Evolutionary conservation across 1,140 invertebrate species (phyloP), one percentile per base, ranked within the genome.

Genomic region (Cataglyphis hispanica): DNA sequence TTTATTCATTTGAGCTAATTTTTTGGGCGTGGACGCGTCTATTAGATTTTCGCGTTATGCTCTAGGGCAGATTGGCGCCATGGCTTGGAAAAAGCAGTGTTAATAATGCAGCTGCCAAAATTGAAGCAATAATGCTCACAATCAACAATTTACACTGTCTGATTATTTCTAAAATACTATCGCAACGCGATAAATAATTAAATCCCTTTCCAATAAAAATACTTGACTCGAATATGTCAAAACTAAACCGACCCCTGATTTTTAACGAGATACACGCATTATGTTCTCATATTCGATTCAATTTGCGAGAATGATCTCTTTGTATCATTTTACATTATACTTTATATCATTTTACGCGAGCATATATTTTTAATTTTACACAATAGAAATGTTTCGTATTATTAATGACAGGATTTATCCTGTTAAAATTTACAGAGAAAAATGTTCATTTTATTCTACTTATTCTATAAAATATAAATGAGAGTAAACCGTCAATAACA

Each of bases 1-100:
- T 90, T 91, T 91, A 91, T 92, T 92, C 90, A 75, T 91, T 91
- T 72, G 88, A 72, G 90, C 77, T 93, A 92, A 93, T 94, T 92
- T 90, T 89, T 91, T 85, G 90, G 89, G 90, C 91, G 89, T 92
- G 85, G 77, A 92, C 70, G 66, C 80, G 66, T 84, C 85, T 88
- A 93, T 92, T 92, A 90, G 91, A 89, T 84, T 61, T 84, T 81
- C 58, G 80, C 50, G 81, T 34, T 72, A 72, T 67, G 92, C 93
- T 91, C 81, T 64, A 84, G 91, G 92, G 90, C 89, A 91, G 91
- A 93, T 94, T 89, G 90, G 85, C 66, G 90, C 91, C 77, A 85
- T 93, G 92, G 91, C 91, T 92, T 63, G 91, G 90, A 93, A 94
- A 90, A 91, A 86, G 87, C 78, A 87, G 78, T 19, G 27, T 72